These are phyloP conservation scores for Calliphora vomitoria DNA, from an alignment of 2,888 invertebrate species.

Conservation along the genomic window DNA sequence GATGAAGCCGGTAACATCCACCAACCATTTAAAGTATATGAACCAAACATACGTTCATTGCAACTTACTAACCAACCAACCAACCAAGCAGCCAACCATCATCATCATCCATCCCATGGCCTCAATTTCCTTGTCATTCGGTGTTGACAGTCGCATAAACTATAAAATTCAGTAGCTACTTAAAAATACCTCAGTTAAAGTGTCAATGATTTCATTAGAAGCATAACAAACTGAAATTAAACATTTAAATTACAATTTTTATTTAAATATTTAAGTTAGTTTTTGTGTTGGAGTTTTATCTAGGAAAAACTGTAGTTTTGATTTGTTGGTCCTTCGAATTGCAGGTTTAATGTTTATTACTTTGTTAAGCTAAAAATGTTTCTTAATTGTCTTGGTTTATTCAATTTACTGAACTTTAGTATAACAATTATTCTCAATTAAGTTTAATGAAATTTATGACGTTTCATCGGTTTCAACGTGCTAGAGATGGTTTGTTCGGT, in stretches of 20 bases:
- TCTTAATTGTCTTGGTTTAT: no score
- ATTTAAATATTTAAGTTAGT: conserved; percentile 28
- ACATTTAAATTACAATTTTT: conserved; percentile 49
- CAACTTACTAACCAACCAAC: conserved; percentile 41
- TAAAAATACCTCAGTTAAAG: conserved; percentile 64
- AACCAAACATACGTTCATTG: conserved; percentile 46
- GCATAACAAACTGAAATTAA: conserved; percentile 42
- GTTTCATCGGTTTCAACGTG: no score
- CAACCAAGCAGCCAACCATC: conserved; percentile 44
- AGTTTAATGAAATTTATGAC: no score
- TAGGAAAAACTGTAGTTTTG: not conserved
- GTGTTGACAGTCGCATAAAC: conserved; percentile 72
- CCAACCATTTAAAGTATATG: conserved; percentile 58
- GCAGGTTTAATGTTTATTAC: no score
- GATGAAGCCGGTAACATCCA: conserved; percentile 69
- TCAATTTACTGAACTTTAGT: no score
- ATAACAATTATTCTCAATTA: no score
- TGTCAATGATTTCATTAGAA: conserved; percentile 70
- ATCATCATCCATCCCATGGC: conserved; percentile 64
- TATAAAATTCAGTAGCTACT: conserved; percentile 66
- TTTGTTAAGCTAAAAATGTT: no score
- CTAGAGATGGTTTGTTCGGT: no score
- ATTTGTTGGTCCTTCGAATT: no score
- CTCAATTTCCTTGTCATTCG: conserved; percentile 73
- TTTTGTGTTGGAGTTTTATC: not conserved